These are phyloP conservation scores for Atrichornis clamosus DNA, from an alignment of 2,113 vertebrate species.

Conservation along the genomic window DNA sequence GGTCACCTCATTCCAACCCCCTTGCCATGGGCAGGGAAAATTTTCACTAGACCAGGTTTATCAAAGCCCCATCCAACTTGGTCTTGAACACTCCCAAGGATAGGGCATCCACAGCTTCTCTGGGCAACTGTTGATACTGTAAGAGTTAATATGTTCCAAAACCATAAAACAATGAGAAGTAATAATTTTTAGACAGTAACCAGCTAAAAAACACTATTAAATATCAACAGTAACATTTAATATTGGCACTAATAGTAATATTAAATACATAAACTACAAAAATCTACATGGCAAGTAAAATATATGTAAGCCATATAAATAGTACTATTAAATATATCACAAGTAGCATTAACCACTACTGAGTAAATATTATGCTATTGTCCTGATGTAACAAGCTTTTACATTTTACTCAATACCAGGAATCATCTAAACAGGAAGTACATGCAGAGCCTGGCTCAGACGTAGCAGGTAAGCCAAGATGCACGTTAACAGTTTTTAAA, in stretches of 20 bases:
- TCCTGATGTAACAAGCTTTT: not conserved
- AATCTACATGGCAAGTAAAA: not conserved
- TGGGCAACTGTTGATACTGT: not conserved
- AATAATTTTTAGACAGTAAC: not conserved
- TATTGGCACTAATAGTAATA: not conserved
- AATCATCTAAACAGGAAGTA: not conserved
- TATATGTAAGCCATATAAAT: not conserved
- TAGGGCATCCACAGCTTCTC: not conserved
- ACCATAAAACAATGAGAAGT: fast-evolving
- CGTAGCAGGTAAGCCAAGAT: not conserved
- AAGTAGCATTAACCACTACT: not conserved
- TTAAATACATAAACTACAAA: not conserved
- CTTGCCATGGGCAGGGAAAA: not conserved
- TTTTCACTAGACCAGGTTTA: not conserved
- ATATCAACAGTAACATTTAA: not conserved
- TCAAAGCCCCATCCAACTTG: not conserved
- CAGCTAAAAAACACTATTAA: not conserved
- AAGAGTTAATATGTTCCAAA: not conserved
- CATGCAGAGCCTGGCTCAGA: not conserved
- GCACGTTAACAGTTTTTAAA: fast-evolving
- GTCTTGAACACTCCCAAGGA: not conserved
- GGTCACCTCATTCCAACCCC: not conserved
- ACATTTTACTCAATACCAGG: not conserved
- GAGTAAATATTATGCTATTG: not conserved
- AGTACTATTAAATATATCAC: not conserved